A percentile compares a stretch with the other conserved stretches of the same genome.
These are phyloP conservation scores for Xerus rutilus DNA, from an alignment of 2,797 vertebrate genomes.

Conservation along the genomic window DNA sequence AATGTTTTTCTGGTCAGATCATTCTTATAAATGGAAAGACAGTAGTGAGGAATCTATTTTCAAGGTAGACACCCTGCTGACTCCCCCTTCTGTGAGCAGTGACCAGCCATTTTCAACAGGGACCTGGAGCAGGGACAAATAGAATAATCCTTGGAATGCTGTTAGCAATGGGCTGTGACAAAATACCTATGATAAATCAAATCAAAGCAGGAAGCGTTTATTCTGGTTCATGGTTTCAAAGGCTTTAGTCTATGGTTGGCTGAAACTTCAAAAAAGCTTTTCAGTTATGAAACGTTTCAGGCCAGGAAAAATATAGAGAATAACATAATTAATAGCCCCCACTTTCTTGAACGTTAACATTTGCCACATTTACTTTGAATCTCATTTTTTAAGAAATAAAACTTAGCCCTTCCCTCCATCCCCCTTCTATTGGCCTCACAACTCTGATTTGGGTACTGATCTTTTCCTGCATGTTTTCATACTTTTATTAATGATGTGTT, in stretches of 20 bases:
- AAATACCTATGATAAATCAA: too few species aligned
- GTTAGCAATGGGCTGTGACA: neutral
- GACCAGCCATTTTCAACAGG: neutral
- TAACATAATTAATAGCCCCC: neutral
- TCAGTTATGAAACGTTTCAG: neutral
- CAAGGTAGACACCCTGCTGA: too few species aligned
- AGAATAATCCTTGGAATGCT: neutral
- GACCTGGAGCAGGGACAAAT: neutral
- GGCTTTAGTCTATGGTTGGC: neutral
- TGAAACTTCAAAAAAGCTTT: neutral
- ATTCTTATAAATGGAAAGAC: neutral
- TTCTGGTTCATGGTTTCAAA: neutral
- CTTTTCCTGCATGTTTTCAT: neutral
- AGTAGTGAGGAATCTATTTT: neutral
- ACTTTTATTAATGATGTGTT: neutral
- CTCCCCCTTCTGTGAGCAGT: neutral
- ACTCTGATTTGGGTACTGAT: neutral
- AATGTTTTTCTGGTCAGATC: neutral
- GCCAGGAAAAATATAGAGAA: neutral
- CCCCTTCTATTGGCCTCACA: neutral
- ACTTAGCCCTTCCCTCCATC: neutral
- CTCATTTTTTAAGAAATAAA: conserved; percentile 5
- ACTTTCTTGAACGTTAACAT: neutral
- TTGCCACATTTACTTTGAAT: conserved; percentile 12
- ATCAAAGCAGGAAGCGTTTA: neutral